Base-by-base conservation (phyloP, 1,140 invertebrate genomes). In the Cydia strobilella region DNA sequence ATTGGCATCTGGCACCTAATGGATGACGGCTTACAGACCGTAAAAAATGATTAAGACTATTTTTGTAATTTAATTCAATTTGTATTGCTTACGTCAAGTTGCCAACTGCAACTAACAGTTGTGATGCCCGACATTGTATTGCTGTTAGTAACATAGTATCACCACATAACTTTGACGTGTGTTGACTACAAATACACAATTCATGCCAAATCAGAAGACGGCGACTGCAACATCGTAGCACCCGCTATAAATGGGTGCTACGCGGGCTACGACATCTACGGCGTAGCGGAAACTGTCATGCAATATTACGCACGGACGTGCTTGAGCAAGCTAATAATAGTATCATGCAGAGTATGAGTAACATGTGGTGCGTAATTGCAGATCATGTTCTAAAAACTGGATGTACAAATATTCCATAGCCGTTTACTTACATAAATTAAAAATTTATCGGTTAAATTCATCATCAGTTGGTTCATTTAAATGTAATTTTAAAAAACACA, bases 161-260 rank as follows among this genome's bases (percentile, higher is more conserved):
- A 5, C 15, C 20, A 18, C 10, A 23, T 59, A 12, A 18, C 15
- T 59, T 23, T 23, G 10, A n/a, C 20, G 18, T 23, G 54, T 23
- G 10, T 12, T 23, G 20, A 23, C 54, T 59, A 23, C 54, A 23
- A 59, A 59, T 59, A 23, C n/a, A 23, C 48, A 18, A 51, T 6
- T 51, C n/a, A n/a, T 59, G 20, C 54, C 54, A 59, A 59, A 59
- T 59, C 54, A 23, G 1, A 3, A 59, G 54, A 54, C 51, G 6
- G 51, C 51, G 15, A 18, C 5, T 54, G n/a, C 51, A 48, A n/a
- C 45, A 54, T 23, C 54, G 54, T 59, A 59, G 54, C 54, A 59
- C 12, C 5, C 20, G 54, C 54, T 59, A 59, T 20, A n/a, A 59
- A 59, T 59, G 54, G 54, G 54, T 12, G 54, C 54, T 59, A 59